Percentiles rank a stretch among this genome's conserved stretches.
Conservation (phyloP, 92 coral and sea anemone species). For the Parazoanthus atlanticus region DNA sequence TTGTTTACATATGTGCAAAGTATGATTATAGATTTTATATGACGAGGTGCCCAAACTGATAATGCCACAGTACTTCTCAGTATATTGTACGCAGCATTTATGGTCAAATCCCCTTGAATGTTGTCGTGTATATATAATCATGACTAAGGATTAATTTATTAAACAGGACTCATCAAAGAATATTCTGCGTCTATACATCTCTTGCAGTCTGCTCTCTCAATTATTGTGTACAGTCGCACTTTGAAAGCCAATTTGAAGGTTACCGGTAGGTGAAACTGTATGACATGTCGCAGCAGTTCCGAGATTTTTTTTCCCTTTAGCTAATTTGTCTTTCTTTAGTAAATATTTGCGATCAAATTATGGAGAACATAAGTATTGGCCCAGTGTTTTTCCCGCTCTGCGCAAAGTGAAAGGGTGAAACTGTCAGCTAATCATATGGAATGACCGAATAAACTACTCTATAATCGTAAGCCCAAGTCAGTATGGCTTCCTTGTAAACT, state of each 20-base stretch:
- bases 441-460: too few species aligned
- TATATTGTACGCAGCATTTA: too few species aligned
- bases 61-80: too few species aligned
- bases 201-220: background rate
- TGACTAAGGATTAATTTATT: background rate
- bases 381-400: background rate
- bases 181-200: background rate
- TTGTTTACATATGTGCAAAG: too few species aligned
- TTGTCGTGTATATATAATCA: background rate
- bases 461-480: too few species aligned
- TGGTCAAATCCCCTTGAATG: background rate
- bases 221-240: background rate
- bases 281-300: background rate
- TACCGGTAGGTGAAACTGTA: background rate
- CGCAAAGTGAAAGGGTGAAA: too few species aligned
- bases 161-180: background rate
- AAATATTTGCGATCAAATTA: background rate
- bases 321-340: background rate
- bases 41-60: background rate
- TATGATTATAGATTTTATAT: too few species aligned
- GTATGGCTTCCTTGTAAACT: too few species aligned
- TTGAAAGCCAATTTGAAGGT: background rate
- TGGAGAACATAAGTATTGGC: background rate
- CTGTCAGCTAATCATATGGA: too few species aligned
- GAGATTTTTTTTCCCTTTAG: background rate